Evolutionary conservation across 2,888 invertebrate genomes (phyloP), one percentile per base, ranked within the genome.

Genomic region (Tortricodes alternella): DNA sequence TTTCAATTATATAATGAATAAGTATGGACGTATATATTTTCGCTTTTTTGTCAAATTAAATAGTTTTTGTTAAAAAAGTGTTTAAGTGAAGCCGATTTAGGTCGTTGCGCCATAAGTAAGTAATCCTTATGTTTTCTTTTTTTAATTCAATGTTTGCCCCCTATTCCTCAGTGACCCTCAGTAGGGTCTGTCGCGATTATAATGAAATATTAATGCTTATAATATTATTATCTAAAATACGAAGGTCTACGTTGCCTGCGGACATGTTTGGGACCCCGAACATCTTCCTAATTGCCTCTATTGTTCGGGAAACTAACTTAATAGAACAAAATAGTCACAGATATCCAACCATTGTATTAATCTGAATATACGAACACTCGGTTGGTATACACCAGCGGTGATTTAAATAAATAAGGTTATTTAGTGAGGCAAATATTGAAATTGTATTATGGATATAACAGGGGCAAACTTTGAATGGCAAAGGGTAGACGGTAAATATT

Each of bases 251-350:
- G 19, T 15, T 8, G 41, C 55, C 41, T 16, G 27, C 48, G 41
- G 35, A 48, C 48, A 55, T 49, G 43, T 48, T 48, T 11, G 49
- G 35, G 34, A 44, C 43, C 35, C 48, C 23, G 13, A 50, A 53
- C 32, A 52, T 32, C 60, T 53, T 38, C 15, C 61, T 61, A 61
- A 61, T 61, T 53, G 51, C 55, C 41, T 29, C 61, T 43, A 59
- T 59, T 61, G 61, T 61, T 49, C 18, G 18, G 13, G 43, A 41
- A 49, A 37, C 49, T 38, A 49, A 51, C 55, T 52, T 56, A 46
- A 57, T 35, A 41, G 49, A 61, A 60, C 57, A 48, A 61, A 61
- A 59, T 61, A 62, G 61, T 61, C 50, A 58, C 41, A 39, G 55
- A 55, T 34, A 55, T 57, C 53, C 53, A 46, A 27, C 49, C 49